These are phyloP conservation scores for Iphiclides podalirius DNA, from an alignment of 2,888 invertebrate species.

Conservation along the genomic window DNA sequence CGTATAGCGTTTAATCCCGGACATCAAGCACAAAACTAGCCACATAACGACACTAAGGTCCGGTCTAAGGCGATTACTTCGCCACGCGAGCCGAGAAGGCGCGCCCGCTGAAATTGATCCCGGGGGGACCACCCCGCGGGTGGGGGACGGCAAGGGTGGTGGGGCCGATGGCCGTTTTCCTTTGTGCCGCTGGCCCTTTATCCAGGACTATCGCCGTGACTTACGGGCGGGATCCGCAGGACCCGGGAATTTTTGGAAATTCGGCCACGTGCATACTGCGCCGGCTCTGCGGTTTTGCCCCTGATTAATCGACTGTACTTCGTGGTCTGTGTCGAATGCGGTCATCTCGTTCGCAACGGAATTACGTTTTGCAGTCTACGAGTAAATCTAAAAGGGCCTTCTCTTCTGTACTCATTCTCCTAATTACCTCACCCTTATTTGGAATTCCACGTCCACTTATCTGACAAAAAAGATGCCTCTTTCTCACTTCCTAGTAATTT, in stretches of 20 bases:
- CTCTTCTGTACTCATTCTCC: too few species aligned
- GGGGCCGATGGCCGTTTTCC: conserved; percentile 35
- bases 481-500: too few species aligned
- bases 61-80: conserved; percentile 57
- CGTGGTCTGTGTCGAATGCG: neutral
- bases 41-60: conserved; percentile 50
- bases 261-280: conserved; percentile 22
- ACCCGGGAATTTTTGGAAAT: conserved; percentile 23
- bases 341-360: too few species aligned
- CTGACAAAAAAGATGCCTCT: too few species aligned
- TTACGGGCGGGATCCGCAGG: conserved; percentile 31
- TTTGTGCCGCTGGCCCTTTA: conserved; percentile 49
- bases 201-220: conserved; percentile 41
- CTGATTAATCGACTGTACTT: conserved; percentile 16
- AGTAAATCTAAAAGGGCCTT: too few species aligned
- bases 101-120: conserved; percentile 52
- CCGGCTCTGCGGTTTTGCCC: conserved; percentile 1
- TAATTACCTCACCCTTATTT: too few species aligned
- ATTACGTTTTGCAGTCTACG: too few species aligned
- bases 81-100: conserved; percentile 52
- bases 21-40: conserved; percentile 37
- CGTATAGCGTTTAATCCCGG: conserved; percentile 31
- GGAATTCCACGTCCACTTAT: too few species aligned
- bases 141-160: conserved; percentile 20
- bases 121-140: conserved; percentile 30